These are phyloP conservation scores for Tupiocoris notatus DNA, from an alignment of 2,888 invertebrate species.

Conservation along the genomic window DNA sequence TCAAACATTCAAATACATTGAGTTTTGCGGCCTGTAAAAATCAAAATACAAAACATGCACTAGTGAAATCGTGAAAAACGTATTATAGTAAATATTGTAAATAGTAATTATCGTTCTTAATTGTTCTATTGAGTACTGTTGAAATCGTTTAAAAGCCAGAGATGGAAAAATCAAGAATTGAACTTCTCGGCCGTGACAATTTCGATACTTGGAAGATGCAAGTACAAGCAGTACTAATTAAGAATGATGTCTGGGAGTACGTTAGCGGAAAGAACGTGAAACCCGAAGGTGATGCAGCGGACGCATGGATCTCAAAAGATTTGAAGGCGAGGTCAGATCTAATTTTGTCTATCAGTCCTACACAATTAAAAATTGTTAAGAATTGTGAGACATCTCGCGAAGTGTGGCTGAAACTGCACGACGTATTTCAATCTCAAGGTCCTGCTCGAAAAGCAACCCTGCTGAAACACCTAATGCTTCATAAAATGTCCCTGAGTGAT, in stretches of 20 bases:
- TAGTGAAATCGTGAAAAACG: too few species aligned
- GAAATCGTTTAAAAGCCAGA: background rate
- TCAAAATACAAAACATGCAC: too few species aligned
- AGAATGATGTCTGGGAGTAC: slow-evolving; percentile 49
- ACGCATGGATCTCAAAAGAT: slow-evolving; percentile 47
- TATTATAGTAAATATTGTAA: background rate
- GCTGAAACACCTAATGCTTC: slow-evolving; percentile 45
- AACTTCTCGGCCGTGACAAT: background rate
- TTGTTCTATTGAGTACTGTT: too few species aligned
- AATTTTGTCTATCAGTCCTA: slow-evolving; percentile 44
- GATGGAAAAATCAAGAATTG: background rate
- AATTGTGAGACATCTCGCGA: slow-evolving; percentile 49
- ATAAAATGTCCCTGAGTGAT: slow-evolving; percentile 52
- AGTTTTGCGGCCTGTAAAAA: too few species aligned
- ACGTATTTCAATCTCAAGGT: background rate
- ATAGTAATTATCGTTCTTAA: background rate
- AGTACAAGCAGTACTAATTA: slow-evolving; percentile 28
- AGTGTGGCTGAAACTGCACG: slow-evolving; percentile 1
- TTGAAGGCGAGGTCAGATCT: slow-evolving; percentile 48
- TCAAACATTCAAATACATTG: too few species aligned
- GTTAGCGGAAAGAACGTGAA: slow-evolving; percentile 45
- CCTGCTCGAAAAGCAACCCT: slow-evolving; percentile 13
- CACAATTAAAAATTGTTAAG: slow-evolving; percentile 49
- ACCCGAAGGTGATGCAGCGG: background rate
- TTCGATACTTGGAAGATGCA: background rate